Evolutionary conservation across 2,797 vertebrate genomes (phyloP), one percentile per base, ranked within the genome.

Genomic region (Pangasius larnaudii): DNA sequence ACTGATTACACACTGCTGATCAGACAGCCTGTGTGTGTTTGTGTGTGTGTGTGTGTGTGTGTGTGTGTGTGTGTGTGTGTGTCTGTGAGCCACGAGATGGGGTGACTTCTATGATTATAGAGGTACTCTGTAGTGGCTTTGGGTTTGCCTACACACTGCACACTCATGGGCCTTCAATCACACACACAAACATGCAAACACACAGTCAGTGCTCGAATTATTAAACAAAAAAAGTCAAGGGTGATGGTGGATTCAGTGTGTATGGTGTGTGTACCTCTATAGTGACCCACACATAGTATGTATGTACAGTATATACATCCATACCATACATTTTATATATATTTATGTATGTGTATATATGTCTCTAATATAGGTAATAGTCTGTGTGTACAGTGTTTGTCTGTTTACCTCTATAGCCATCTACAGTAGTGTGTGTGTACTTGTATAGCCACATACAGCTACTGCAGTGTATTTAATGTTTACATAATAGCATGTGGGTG

Each of bases 371-470:
- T 27, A 63, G 24, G 5, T 67, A 16, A 19, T 10, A 2, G 24
- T 30, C 13, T 82, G 80, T 46, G 59, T 81, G 51, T 49, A 49
- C 9, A 10, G 63, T 14, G 30, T n/a, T 36, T 58, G 4, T 81
- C 19, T 61, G 19, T 63, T 51, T 89, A 97, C 95, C 95, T 97
- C 93, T 2, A 96, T 91, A 82, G 95, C 96, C 85, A 95, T 95
- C 19, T 94, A 95, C 9, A 96, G 87, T 46, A 63, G 58, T 24
- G 58, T 67, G 39, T 67, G 81, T 84, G 42, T 14, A 51, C 11
- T 51, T 56, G 18, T 56, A 56, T 56, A 56, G 16, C 16, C 16
- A 56, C 53, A 51, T 51, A 0, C 49, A 51, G 49, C 49, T 51
- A 51, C 49, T 51, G 51, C 51, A 51, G 51, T 51, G 51, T 51